phyloP scores from a whole-genome alignment of 92 coral and sea anemone species.

The Porites rus region DNA sequence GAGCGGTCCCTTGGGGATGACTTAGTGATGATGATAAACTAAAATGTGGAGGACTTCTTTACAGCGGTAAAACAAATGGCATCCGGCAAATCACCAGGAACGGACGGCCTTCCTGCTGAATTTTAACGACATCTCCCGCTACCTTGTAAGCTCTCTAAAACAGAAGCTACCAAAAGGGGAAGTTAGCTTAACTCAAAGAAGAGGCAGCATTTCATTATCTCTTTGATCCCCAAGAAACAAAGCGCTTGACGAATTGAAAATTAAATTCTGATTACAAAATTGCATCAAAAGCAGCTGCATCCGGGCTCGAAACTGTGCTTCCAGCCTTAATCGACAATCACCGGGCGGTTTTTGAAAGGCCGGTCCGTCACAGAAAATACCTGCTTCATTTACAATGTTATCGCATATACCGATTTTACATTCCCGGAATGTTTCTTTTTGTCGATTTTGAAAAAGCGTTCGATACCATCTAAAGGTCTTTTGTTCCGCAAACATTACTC shows the following conservation, averaged over 20 bases:
- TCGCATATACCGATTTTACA: background rate
- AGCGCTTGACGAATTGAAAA: too few species aligned
- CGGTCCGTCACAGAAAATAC: background rate
- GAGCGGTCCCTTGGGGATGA: too few species aligned
- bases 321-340: background rate
- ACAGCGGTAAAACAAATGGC: conserved; percentile 15
- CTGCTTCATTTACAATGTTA: background rate
- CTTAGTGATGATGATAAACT: background rate
- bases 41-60: conserved; percentile 12
- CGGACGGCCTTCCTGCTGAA: conserved; percentile 26
- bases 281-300: background rate
- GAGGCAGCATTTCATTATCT: too few species aligned
- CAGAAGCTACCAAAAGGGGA: conserved; percentile 17
- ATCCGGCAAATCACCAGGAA: conserved; percentile 33
- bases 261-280: too few species aligned
- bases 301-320: background rate
- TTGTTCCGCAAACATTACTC: background rate
- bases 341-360: background rate
- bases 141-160: background rate
- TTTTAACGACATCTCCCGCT: background rate
- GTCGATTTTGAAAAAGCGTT: background rate
- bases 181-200: conserved; percentile 16
- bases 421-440: too few species aligned
- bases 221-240: too few species aligned
- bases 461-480: background rate